A percentile compares a stretch with the other conserved stretches of the same genome.
phyloP scores from a whole-genome alignment of 2,113 vertebrate genomes.

The Cynoglossus semilaevis region DNA sequence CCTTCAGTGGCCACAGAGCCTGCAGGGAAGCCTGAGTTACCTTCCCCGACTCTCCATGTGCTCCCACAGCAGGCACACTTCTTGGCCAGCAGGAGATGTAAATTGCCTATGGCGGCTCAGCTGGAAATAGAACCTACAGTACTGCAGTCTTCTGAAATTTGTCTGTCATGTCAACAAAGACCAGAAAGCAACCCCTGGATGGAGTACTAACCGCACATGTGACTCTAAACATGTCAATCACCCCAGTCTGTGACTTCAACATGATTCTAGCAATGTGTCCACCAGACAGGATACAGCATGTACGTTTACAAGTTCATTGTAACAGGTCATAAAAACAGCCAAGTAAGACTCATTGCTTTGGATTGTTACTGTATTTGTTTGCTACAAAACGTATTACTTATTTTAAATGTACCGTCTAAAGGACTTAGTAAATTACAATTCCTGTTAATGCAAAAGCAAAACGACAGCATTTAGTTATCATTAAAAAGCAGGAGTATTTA shows the following conservation, averaged over 20 bases:
- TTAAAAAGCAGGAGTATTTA: too few relatives aligned
- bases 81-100: conserved; percentile 58
- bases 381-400: too few relatives aligned
- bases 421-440: too few relatives aligned
- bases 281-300: conserved; percentile 6
- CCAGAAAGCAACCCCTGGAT: conserved; percentile 43
- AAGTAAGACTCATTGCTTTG: too few relatives aligned
- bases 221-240: conserved; percentile 63
- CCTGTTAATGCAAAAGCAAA: too few relatives aligned
- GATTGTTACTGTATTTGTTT: too few relatives aligned
- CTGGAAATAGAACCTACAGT: conserved; percentile 65
- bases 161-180: conserved; percentile 59
- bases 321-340: too few relatives aligned
- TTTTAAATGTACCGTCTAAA: too few relatives aligned
- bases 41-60: conserved; percentile 60
- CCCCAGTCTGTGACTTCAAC: conserved; percentile 24
- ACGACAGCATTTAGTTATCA: too few relatives aligned
- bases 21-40: conserved; percentile 64
- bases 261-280: conserved; percentile 17
- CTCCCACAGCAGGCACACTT: conserved; percentile 37
- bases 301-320: too few relatives aligned
- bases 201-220: conserved; percentile 51
- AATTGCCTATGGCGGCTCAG: conserved; percentile 62
- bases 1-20: conserved; percentile 56
- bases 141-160: conserved; percentile 40